Conservation (phyloP, 1,140 invertebrate genomes). For the Drosophila sulfurigaster region DNA sequence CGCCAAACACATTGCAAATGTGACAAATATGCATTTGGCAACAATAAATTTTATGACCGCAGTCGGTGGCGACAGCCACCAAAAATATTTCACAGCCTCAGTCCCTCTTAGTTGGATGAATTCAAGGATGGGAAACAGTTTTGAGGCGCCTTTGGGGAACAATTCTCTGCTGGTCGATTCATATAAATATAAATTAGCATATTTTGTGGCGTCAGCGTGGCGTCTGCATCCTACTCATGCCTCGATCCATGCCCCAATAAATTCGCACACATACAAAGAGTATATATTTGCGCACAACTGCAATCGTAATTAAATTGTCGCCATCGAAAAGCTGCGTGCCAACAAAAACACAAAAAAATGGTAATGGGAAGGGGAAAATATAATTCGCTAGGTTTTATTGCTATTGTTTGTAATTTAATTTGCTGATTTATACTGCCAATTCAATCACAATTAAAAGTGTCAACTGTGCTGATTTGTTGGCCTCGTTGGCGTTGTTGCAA, state of each 20-base stretch:
- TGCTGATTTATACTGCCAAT: conserved; percentile 73
- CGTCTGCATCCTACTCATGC: conserved; percentile 59
- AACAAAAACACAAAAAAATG: conserved; percentile 32
- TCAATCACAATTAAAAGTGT: conserved; percentile 75
- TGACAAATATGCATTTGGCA: conserved; percentile 82
- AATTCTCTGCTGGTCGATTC: conserved; percentile 46
- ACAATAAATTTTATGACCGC: conserved; percentile 79
- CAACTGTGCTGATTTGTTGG: conserved; percentile 70
- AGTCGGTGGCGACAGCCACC: conserved; percentile 66
- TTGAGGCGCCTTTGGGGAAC: conserved; percentile 48
- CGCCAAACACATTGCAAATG: conserved; percentile 81
- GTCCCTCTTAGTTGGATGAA: neutral
- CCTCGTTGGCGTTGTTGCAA: conserved; percentile 44
- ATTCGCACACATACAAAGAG: neutral
- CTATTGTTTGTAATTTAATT: conserved; percentile 76
- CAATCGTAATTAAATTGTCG: conserved; percentile 79
- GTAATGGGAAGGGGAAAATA: conserved; percentile 13
- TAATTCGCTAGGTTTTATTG: conserved; percentile 74
- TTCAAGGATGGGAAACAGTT: conserved; percentile 8
- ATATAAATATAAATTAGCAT: conserved; percentile 83
- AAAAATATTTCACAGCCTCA: conserved; percentile 67
- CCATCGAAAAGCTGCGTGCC: conserved; percentile 45
- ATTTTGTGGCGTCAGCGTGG: conserved; percentile 75
- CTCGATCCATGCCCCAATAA: neutral
- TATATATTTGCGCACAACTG: conserved; percentile 20